These are phyloP conservation scores for Coenonympha glycerion DNA, from an alignment of 2,888 invertebrate genomes.

Conservation along the genomic window DNA sequence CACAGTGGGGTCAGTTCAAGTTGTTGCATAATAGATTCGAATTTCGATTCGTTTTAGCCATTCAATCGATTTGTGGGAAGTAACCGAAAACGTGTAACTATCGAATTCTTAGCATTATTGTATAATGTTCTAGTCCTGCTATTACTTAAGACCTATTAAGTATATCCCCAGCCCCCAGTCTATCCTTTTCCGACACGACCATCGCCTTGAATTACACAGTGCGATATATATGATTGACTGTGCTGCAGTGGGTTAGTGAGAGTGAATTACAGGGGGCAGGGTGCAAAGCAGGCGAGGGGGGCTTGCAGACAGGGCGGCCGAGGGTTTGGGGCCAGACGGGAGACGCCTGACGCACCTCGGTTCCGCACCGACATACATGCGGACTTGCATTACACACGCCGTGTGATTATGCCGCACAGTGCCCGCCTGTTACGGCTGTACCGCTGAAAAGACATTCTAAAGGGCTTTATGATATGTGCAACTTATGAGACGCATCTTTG, in stretches of 20 bases:
- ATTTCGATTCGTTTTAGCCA: no score
- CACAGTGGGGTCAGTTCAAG: no score
- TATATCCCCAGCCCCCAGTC: not conserved
- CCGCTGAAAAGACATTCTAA: constrained; percentile 17
- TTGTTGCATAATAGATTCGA: no score
- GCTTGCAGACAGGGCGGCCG: constrained; percentile 59
- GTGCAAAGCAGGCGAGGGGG: constrained; percentile 35
- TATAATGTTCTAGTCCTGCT: no score
- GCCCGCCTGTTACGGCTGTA: constrained; percentile 31
- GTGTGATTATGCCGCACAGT: constrained; percentile 49
- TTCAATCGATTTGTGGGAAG: no score
- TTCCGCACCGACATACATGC: constrained; percentile 59
- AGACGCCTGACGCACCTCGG: constrained; percentile 66
- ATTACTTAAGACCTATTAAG: not conserved
- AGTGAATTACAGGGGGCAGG: constrained; percentile 65
- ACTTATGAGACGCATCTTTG: constrained; percentile 4
- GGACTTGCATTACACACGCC: constrained; percentile 41
- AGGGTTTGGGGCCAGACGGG: constrained; percentile 72
- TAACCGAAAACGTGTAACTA: no score
- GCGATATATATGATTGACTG: constrained; percentile 68
- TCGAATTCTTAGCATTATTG: no score
- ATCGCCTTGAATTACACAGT: constrained; percentile 62
- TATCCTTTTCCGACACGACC: constrained; percentile 25
- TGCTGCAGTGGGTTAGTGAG: constrained; percentile 76
- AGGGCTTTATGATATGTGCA: constrained; percentile 25